Base-by-base conservation (phyloP, 2,113 vertebrate genomes). In the Daubentonia madagascariensis region DNA sequence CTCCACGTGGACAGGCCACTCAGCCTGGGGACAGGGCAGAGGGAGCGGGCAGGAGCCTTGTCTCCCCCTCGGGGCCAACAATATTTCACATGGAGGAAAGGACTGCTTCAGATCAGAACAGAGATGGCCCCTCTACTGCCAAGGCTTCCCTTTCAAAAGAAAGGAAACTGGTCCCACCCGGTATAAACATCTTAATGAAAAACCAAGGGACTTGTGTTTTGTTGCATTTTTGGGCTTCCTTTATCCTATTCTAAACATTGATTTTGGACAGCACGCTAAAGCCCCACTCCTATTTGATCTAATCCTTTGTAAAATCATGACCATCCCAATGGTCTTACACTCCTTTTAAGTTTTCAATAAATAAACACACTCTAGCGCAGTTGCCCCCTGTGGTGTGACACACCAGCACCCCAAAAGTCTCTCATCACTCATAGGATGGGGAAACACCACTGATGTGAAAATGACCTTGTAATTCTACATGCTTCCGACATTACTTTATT, bases 161-260 rank as follows among this genome's bases (percentile, higher is more conserved):
- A 90, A 97, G 81, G 81, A 92, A 94, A 70, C 3, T 1, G 32
- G 80, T n/a, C 57, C 91, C 88, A 50, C 67, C 61, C 35, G 6
- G 3, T 28, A 30, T 57, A 59, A 93, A 25, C 63, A 84, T 90
- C 89, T 68, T 67, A 50, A 81, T 88, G 80, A 88, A 85, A 79
- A 80, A 59, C n/a, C 73, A 59, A 40, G 63, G 70, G 78, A 52
- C 70, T 70, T 45, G 52, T 50, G 78, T 37, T 59, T 20, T 73
- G 70, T 16, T 91, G 78, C 76, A 45, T 76, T 54, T 70, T 2
- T 5, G 65, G 68, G 61, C 68, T 91, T 96, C 97, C 81, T 96
- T 91, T 76, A 72, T 91, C 83, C 78, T 85, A 65, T 63, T 93
- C 70, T 78, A 94, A 97, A 97, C 95, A 86, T 86, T 97, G 79